Conservation (phyloP, 2,113 vertebrate species). For the Crypturellus undulatus region DNA sequence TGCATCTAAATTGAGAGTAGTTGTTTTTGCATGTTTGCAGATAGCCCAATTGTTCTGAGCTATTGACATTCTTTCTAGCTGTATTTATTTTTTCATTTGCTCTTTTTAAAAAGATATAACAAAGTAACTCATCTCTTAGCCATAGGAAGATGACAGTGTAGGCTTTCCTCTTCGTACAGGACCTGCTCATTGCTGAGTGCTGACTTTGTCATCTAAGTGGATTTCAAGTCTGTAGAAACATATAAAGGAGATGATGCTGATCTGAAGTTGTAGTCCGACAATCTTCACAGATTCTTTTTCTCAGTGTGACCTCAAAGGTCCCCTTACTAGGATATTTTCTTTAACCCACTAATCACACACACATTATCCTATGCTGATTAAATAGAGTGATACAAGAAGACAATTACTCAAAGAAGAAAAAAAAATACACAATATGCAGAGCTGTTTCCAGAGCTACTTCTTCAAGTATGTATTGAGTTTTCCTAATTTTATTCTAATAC, state of each 20-base stretch:
- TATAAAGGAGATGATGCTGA: background rate
- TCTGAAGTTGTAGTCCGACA: background rate
- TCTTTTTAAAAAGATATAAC: background rate
- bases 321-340: background rate
- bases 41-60: background rate
- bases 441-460: background rate
- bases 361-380: background rate
- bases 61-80: background rate
- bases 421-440: background rate
- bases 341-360: background rate
- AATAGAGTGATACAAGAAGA: background rate
- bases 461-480: background rate
- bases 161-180: background rate
- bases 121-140: background rate
- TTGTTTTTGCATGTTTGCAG: background rate
- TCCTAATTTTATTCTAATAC: background rate
- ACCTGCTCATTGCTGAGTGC: background rate
- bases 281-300: background rate
- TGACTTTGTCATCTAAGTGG: background rate
- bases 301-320: background rate
- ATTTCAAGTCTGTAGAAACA: background rate
- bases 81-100: background rate
- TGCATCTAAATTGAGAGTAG: background rate
- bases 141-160: background rate
- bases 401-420: background rate